Base-by-base conservation (phyloP, 2,797 vertebrate species). In the Brachyrhaphis roseni region DNA sequence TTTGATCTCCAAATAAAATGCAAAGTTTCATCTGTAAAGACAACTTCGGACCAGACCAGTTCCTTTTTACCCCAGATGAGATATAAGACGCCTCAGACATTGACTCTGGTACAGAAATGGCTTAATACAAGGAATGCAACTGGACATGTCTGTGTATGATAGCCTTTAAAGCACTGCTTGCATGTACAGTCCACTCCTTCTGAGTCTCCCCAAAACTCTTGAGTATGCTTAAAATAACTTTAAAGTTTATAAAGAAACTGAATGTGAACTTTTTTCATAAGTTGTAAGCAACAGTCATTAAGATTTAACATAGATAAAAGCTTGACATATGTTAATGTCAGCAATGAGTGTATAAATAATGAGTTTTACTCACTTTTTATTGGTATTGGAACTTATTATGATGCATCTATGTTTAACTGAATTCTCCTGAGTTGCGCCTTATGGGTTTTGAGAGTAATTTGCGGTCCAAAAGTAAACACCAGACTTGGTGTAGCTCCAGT, bases 371-470 rank as follows among this genome's bases (percentile, higher is more conserved):
- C 0, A 13, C 23, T 11, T 70, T 41, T n/a, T 1, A 70, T 11
- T 18, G 1, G 11, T 11, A 70, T 8, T 41, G 4, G 11, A 70
- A 41, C 41, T 43, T 43, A 26, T 26, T 43, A 2, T n/a, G 66
- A 64, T 36, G 34, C 18, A 70, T 4, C 20, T 39, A 78, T 55
- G 75, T 75, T 73, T 80, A 78, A 77, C 78, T 84, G 86, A 86
- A 77, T 62, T 86, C 79, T 80, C 84, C 66, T 66, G 34, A 81
- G 72, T 77, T 88, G 70, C 74, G 78, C 82, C 72, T 71, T 72
- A 78, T 71, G 78, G 87, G 85, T 39, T 86, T 70, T 80, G 80
- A 89, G 75, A 88, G 85, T 84, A 80, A 77, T 85, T 89, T 78
- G 59, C 51, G 75, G 90, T 57, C 76, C 79, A 75, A 75, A 51